Percentiles rank a stretch among this genome's conserved stretches.
Conservation (phyloP, 2,888 invertebrate genomes). For the Aleiodes alternator region DNA sequence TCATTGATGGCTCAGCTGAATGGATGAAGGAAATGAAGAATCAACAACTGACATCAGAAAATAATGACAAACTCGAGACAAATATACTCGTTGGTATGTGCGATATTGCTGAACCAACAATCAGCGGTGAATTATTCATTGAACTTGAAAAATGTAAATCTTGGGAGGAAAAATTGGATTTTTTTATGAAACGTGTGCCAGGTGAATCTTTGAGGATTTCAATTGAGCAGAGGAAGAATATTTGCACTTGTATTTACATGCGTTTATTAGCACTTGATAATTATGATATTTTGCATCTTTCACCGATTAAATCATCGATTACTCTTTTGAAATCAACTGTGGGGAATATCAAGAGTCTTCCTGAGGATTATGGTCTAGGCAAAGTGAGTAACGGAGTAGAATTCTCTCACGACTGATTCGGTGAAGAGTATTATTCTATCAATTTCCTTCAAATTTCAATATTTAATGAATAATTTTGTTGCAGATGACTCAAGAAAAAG, state of each 20-base stretch:
- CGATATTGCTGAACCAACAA: constrained; percentile 76
- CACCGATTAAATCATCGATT: constrained; percentile 79
- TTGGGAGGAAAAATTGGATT: constrained; percentile 79
- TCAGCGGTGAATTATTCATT: constrained; percentile 67
- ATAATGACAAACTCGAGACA: constrained; percentile 78
- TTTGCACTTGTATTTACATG: constrained; percentile 76
- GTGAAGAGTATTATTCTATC: not conserved
- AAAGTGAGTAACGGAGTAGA: constrained; percentile 77
- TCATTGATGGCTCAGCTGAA: constrained; percentile 90
- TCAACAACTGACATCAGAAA: constrained; percentile 75
- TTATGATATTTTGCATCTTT: constrained; percentile 75
- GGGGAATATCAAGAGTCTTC: constrained; percentile 76
- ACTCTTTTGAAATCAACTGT: constrained; percentile 81
- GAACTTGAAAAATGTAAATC: constrained; percentile 77
- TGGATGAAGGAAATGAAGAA: constrained; percentile 79
- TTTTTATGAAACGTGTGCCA: constrained; percentile 75
- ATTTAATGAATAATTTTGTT: constrained; percentile 45
- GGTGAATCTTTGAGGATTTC: constrained; percentile 70
- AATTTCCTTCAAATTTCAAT: not conserved
- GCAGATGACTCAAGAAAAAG: constrained; percentile 77
- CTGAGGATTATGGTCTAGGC: constrained; percentile 81
- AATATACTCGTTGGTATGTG: constrained; percentile 79
- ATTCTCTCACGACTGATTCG: not conserved
- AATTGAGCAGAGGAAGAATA: constrained; percentile 72
- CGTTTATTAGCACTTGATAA: constrained; percentile 78